phyloP scores from a whole-genome alignment of 2,888 invertebrate species.

The Watsonalla cultraria region DNA sequence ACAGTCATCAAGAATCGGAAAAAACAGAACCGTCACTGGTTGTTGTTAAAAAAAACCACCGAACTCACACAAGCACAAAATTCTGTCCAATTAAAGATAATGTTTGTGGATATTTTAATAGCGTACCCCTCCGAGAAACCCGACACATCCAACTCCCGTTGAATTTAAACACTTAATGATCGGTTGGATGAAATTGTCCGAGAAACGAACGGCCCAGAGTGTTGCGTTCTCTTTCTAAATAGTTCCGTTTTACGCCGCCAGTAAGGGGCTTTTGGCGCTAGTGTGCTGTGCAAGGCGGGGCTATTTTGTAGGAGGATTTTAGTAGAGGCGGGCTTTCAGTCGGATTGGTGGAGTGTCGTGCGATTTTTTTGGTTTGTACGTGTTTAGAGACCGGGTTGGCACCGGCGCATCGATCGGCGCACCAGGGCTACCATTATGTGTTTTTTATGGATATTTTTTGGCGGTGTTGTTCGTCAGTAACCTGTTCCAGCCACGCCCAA shows the following conservation, averaged over 20 bases:
- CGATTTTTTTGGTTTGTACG: constrained; percentile 70
- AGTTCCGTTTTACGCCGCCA: constrained; percentile 56
- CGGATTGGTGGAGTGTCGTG: constrained; percentile 55
- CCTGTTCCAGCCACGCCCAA: constrained; percentile 74
- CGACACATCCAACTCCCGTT: constrained; percentile 78
- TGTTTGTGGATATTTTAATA: constrained; percentile 79
- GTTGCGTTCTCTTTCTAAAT: constrained; percentile 61
- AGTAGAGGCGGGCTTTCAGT: constrained; percentile 36
- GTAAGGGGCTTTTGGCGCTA: constrained; percentile 63
- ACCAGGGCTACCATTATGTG: constrained; percentile 73
- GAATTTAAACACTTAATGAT: constrained; percentile 79
- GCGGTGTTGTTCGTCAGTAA: constrained; percentile 70
- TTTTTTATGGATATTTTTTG: constrained; percentile 78
- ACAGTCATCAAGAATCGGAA: constrained; percentile 70
- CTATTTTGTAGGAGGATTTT: constrained; percentile 44
- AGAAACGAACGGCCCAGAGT: constrained; percentile 71
- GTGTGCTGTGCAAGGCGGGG: constrained; percentile 45
- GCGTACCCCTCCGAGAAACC: constrained; percentile 76
- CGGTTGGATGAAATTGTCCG: constrained; percentile 78
- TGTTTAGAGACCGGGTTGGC: constrained; percentile 67
- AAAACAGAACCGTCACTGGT: constrained; percentile 68
- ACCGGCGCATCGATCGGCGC: constrained; percentile 67
- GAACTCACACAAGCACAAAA: constrained; percentile 74
- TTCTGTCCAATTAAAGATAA: constrained; percentile 78
- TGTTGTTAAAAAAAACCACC: constrained; percentile 54